Percentiles rank a stretch among this genome's conserved stretches.
These are phyloP conservation scores for Xyrichtys novacula DNA, from an alignment of 2,797 vertebrate species.

Conservation along the genomic window DNA sequence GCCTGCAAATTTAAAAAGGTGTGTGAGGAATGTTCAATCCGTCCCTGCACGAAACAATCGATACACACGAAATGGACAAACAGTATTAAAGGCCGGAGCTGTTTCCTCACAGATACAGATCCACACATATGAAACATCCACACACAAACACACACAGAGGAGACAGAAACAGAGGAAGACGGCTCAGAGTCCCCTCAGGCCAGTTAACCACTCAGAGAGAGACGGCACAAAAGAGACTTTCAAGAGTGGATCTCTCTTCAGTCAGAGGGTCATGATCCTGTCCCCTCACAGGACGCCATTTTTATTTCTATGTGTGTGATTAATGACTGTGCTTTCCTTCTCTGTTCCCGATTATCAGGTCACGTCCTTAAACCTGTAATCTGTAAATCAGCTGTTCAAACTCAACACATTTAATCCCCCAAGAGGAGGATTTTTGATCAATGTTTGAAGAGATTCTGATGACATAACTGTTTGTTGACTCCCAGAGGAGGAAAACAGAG, in stretches of 20 bases:
- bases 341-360: neutral
- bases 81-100: constrained; percentile 34
- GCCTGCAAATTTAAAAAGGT: constrained; percentile 28
- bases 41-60: constrained; percentile 29
- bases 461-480: neutral
- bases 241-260: constrained; percentile 52
- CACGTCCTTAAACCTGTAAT: neutral
- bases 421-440: neutral
- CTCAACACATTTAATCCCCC: neutral
- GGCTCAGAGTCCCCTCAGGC: constrained; percentile 56
- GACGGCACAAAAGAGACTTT: too few relatives aligned
- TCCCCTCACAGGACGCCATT: constrained; percentile 33
- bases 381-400: neutral
- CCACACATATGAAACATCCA: constrained; percentile 28
- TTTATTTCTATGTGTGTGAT: constrained; percentile 6
- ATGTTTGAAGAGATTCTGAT: neutral
- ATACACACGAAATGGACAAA: constrained; percentile 39
- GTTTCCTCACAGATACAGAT: constrained; percentile 42
- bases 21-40: constrained; percentile 26
- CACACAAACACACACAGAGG: constrained; percentile 30
- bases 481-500: neutral
- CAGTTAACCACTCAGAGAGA: constrained; percentile 45
- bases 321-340: constrained; percentile 2
- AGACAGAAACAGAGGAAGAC: constrained; percentile 53
- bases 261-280: constrained; percentile 53